Evolutionary conservation across 1,140 invertebrate species (phyloP).

Genomic region (Procambarus virginalis): DNA sequence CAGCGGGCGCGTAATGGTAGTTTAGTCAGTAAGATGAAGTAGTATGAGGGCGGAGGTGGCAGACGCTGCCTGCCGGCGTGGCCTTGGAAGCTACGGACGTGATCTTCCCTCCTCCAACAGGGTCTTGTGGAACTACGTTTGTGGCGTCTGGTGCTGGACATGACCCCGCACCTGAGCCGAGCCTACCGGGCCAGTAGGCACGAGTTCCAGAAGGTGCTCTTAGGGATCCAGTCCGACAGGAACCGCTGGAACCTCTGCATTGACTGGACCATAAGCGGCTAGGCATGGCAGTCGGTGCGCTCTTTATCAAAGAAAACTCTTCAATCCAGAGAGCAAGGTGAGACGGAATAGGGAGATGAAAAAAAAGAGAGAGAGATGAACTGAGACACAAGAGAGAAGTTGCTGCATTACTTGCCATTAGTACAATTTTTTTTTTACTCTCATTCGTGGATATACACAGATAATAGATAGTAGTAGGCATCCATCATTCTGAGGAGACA

Average conservation of each 20-base stretch:
- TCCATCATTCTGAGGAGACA: no score
- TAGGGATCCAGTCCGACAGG: slow-evolving; percentile 85
- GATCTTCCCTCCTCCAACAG: slow-evolving; percentile 74
- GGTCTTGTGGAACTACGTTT: slow-evolving; percentile 88
- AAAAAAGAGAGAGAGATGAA: no score
- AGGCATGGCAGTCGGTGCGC: slow-evolving; percentile 87
- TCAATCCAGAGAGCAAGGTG: slow-evolving; percentile 88
- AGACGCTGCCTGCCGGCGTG: no score
- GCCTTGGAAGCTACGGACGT: neutral
- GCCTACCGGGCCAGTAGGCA: slow-evolving; percentile 85
- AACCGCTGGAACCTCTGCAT: slow-evolving; percentile 88
- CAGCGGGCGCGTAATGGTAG: no score
- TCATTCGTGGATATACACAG: no score
- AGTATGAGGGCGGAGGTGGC: no score
- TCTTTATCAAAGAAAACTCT: slow-evolving; percentile 88
- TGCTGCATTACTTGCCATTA: neutral
- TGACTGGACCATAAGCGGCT: slow-evolving; percentile 89
- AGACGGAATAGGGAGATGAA: slow-evolving; percentile 30
- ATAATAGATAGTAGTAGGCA: no score
- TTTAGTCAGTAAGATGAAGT: no score
- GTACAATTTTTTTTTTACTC: no score
- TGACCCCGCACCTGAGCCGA: slow-evolving; percentile 88
- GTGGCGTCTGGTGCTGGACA: slow-evolving; percentile 86
- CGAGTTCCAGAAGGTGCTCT: slow-evolving; percentile 86
- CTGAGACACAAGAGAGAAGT: neutral